Conservation (phyloP, 2,888 invertebrate species). For the Nephrotoma appendiculata region DNA sequence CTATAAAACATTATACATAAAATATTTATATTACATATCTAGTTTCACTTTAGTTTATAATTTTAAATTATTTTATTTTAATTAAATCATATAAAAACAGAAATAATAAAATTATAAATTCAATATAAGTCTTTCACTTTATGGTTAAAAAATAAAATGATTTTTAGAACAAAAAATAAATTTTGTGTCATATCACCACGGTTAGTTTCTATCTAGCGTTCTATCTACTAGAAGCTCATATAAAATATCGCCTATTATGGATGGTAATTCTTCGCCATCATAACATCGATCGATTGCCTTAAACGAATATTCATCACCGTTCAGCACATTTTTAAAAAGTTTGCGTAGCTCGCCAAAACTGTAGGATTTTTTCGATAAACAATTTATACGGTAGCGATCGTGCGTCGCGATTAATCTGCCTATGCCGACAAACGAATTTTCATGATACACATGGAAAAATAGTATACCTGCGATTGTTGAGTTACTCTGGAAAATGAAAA, state of each 20-base stretch:
- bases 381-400: background rate
- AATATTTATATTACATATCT: background rate
- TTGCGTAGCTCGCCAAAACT: background rate
- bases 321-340: background rate
- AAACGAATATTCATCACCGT: background rate
- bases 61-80: background rate
- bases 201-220: background rate
- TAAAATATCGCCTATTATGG: background rate
- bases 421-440: background rate
- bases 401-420: background rate
- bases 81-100: background rate
- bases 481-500: background rate
- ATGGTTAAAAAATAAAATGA: background rate
- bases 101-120: background rate
- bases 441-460: background rate
- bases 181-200: background rate
- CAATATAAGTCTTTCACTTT: background rate
- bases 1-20: background rate
- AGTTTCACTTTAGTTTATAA: background rate
- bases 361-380: background rate
- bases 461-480: background rate
- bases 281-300: background rate
- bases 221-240: background rate
- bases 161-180: background rate
- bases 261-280: background rate